Evolutionary conservation across 2,797 vertebrate genomes (phyloP), one percentile per base, ranked within the genome.

Genomic region (Crocodylus rhombifer): DNA sequence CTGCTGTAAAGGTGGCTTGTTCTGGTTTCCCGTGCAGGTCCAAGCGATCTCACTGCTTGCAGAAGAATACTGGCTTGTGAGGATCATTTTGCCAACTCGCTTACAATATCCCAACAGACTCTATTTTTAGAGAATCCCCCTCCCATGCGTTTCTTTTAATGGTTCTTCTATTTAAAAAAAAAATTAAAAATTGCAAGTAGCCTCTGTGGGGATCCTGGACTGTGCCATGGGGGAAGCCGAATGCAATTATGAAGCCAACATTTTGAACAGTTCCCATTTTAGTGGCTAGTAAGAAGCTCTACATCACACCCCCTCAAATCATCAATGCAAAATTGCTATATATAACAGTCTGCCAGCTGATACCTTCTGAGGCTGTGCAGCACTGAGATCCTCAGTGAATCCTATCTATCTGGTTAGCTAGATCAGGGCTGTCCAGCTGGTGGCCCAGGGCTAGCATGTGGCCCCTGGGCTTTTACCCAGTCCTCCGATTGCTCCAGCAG

Each of bases 21-120:
- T 77, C 90, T 84, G 61, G 96, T 96, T 95, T 94, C 88, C 91
- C 88, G 77, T 91, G 90, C 86, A 92, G 92, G 95, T 90, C 89
- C 89, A 95, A 95, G 91, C 90, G 93, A 96, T 95, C 92, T 95
- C 95, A 93, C 88, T 94, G 89, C 84, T 93, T 92, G 89, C 63
- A 95, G 92, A 95, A 87, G 83, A 96, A 96, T 65, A 82, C 64
- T 86, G 84, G 78, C 79, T 82, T 74, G 86, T 36, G 82, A 82
- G 26, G 63, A 90, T 89, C 63, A 28, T 80, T 93, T 93, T 94
- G 93, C 90, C 89, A 96, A 69, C 4, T 64, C 88, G 86, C 84
- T 92, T 90, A 88, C 55, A 94, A 84, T 87, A 94, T 77, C 85
- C 73, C 74, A 77, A 63, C 42, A 94, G 36, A 88, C 58, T 65